Base-by-base conservation (phyloP, 1,140 invertebrate genomes). In the Chrysoperla carnea region DNA sequence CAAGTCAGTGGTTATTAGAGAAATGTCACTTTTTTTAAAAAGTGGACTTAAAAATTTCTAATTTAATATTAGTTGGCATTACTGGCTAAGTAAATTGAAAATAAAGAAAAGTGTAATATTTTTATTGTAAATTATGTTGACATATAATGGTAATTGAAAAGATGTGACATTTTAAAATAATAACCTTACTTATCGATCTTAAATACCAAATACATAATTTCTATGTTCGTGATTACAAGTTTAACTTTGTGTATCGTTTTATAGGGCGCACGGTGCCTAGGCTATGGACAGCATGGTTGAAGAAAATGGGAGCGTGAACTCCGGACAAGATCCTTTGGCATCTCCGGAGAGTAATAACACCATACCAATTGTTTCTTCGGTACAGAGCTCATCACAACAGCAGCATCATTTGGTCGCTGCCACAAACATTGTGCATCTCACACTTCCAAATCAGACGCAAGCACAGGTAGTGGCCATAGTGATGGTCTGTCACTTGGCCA, bases 241-340 rank as follows among this genome's bases (percentile, higher is more conserved):
- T 23, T 23, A 23, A 23, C 17, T 23, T 23, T 23, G 17, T 23
- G 17, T 23, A 23, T 23, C 17, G 17, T 23, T 23, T 23, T 23
- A 23, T 23, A 73, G 70, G 66, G 62, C 58, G 57, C 48, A 48
- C 50, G 54, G 60, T 63, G 56, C 59, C 60, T 61, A 59, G 68
- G 71, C 64, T 66, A 87, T 87, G 83, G 82, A 84, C 69, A 78
- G 78, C 66, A 84, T 86, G 74, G 81, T 84, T 59, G 82, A 85
- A 69, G 83, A 85, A 70, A 85, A 85, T 60, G 82, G 82, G 64
- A 72, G 73, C 50, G 55, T 56, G 51, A 41, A 41, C 11, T 73
- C 74, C 48, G 62, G 67, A 52, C 66, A 69, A 55, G 74, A 75
- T 63, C 75, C 75, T 50, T 57, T 76, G 59, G 61, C 68, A 48